phyloP scores from a whole-genome alignment of 2,888 invertebrate genomes.

The Opisthograptis luteolata region DNA sequence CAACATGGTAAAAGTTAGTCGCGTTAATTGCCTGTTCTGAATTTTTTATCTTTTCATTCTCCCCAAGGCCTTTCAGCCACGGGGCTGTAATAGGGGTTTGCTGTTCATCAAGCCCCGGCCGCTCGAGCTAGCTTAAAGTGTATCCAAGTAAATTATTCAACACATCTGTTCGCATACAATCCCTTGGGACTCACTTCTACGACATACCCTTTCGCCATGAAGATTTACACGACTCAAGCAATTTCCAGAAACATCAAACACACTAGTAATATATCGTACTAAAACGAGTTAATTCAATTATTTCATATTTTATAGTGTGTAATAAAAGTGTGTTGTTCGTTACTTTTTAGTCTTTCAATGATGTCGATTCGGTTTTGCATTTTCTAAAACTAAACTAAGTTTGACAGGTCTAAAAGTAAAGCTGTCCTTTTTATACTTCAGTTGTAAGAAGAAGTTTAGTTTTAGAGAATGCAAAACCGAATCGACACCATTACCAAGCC shows the following conservation, averaged over 20 bases:
- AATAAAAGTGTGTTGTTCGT: too few relatives aligned
- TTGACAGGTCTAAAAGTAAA: too few relatives aligned
- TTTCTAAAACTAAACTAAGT: too few relatives aligned
- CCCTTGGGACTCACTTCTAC: slow-evolving; percentile 44
- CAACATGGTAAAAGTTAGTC: background rate
- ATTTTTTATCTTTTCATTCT: background rate
- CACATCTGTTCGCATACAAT: slow-evolving; percentile 52
- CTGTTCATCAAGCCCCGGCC: slow-evolving; percentile 44
- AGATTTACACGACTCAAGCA: slow-evolving; percentile 48
- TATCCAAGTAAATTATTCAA: slow-evolving; percentile 64
- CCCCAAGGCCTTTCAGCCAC: background rate
- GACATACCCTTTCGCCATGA: slow-evolving; percentile 52
- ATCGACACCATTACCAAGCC: too few relatives aligned
- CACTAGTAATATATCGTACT: too few relatives aligned
- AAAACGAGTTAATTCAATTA: too few relatives aligned
- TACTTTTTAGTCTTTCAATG: too few relatives aligned
- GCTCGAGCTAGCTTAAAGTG: slow-evolving; percentile 50
- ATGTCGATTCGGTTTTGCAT: too few relatives aligned
- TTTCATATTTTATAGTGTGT: too few relatives aligned
- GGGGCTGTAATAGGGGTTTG: slow-evolving; percentile 17
- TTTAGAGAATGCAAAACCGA: too few relatives aligned
- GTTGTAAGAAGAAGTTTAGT: too few relatives aligned
- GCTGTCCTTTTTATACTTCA: too few relatives aligned
- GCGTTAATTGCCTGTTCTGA: background rate
- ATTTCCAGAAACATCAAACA: slow-evolving; percentile 35